Conservation (phyloP, 2,888 invertebrate species). For the Athripsodes cinereus region DNA sequence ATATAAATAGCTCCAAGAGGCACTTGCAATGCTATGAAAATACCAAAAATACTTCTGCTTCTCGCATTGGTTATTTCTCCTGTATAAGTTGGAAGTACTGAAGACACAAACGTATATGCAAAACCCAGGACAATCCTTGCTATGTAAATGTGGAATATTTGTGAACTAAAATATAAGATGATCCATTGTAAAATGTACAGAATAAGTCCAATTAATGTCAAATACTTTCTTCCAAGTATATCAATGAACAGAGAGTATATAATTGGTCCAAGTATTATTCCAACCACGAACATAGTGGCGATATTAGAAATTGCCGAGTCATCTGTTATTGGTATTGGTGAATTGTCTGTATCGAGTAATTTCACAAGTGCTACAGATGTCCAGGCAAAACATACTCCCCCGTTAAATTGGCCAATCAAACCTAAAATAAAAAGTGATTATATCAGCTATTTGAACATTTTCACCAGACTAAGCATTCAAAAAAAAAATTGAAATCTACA, state of each 20-base stretch:
- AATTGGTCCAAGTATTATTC: conserved; percentile 12
- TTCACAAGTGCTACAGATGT: conserved; percentile 11
- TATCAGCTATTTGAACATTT: too few relatives aligned
- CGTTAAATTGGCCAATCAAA: conserved; percentile 11
- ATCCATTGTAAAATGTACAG: conserved; percentile 9
- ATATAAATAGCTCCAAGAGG: conserved; percentile 10
- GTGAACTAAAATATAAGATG: conserved; percentile 8
- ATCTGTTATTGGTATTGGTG: conserved; percentile 11
- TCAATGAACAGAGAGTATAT: conserved; percentile 9
- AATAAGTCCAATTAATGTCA: conserved; percentile 11
- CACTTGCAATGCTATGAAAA: conserved; percentile 8
- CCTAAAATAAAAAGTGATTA: conserved; percentile 13
- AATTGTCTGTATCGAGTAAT: conserved; percentile 4
- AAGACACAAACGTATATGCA: conserved; percentile 2
- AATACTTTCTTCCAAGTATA: conserved; percentile 14
- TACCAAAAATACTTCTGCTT: conserved; percentile 14
- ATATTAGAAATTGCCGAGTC: conserved; percentile 5
- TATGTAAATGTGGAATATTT: conserved; percentile 13
- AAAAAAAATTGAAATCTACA: too few relatives aligned
- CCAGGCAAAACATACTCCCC: conserved; percentile 12
- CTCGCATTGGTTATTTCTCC: conserved; percentile 22
- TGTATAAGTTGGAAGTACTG: conserved; percentile 18
- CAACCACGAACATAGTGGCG: conserved; percentile 7
- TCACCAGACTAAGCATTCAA: too few relatives aligned
- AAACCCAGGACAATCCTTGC: conserved; percentile 9